Evolutionary conservation across 2,797 vertebrate genomes (phyloP), one percentile per base, ranked within the genome.

Genomic region (Tenualosa thibaudeaui): DNA sequence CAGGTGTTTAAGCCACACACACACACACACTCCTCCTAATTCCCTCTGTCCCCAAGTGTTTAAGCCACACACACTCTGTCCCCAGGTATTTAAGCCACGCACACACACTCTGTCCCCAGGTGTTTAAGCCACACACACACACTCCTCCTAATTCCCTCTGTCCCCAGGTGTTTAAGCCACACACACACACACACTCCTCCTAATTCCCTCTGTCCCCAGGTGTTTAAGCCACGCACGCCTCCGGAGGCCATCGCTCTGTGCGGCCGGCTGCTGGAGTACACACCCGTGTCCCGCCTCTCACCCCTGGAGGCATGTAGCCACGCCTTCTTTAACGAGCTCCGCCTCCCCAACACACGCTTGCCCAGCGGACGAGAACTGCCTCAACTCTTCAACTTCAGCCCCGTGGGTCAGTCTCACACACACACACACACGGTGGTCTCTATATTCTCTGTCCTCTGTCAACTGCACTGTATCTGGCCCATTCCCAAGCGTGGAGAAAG

Each of bases 241-340:
- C 95, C 96, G 0, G 97, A 97, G 91, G 97, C 97, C 87, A 96
- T 97, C 0, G 94, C 96, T 0, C 94, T 97, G 75, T 97, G 97
- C 91, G 96, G 96, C 4, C 95, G 96, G 83, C 93, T 97, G 90
- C 91, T 97, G 91, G 97, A 97, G 93, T 97, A 97, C 93, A 97
- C 97, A 0, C 97, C 97, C 0, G 96, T 95, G 86, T 96, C 96
- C 0, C 95, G 97, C 71, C 93, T 97, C 84, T 96, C 97, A n/a
- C 97, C 97, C 0, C 92, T 97, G 56, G 96, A 97, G 91, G 96
- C 97, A 89, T 97, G 97, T 0, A 94, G 96, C 12, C 96, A 97
- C 81, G 92, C 94, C 91, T 97, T 97, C 93, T 97, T 97, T 0
- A 95, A 97, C 2, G 97, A 97, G 90, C 95, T 97, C 60, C 96